Percentiles rank a stretch among this genome's conserved stretches.
These are phyloP conservation scores for Calliopsis andreniformis DNA, from an alignment of 1,140 invertebrate genomes.

Conservation along the genomic window DNA sequence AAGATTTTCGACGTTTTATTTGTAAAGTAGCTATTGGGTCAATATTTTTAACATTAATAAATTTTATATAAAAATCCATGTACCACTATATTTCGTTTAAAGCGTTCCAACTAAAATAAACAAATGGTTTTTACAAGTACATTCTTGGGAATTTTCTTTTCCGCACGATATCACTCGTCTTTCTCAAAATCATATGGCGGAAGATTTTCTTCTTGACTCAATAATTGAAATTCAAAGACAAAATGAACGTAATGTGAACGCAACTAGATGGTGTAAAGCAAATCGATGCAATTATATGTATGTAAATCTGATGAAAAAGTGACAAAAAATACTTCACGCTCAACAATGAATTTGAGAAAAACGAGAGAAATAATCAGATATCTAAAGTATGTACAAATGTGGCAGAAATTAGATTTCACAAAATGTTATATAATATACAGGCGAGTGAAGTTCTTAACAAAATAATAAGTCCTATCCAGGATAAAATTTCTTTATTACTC, in stretches of 20 bases:
- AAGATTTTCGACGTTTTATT: slow-evolving; percentile 62
- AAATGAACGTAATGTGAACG: slow-evolving; percentile 17
- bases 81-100: slow-evolving; percentile 67
- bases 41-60: slow-evolving; percentile 69
- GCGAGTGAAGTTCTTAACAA: slow-evolving; percentile 67
- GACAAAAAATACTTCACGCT: slow-evolving; percentile 34
- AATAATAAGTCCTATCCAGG: slow-evolving; percentile 77
- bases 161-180: slow-evolving; percentile 55
- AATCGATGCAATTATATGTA: neutral
- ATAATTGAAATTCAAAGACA: slow-evolving; percentile 18
- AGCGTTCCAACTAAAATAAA: slow-evolving; percentile 70
- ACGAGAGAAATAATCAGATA: slow-evolving; percentile 62
- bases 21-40: slow-evolving; percentile 60
- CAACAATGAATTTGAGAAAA: slow-evolving; percentile 61
- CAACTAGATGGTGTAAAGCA: no score
- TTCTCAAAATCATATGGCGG: slow-evolving; percentile 60
- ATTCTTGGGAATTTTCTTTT: slow-evolving; percentile 51
- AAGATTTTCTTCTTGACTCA: slow-evolving; percentile 25
- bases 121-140: slow-evolving; percentile 65
- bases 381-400: slow-evolving; percentile 67
- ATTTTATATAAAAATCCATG: slow-evolving; percentile 72
- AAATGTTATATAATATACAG: slow-evolving; percentile 61
- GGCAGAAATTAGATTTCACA: slow-evolving; percentile 60
- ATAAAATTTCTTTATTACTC: slow-evolving; percentile 82
- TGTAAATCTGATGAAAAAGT: neutral